A percentile compares a stretch with the other conserved stretches of the same genome.
phyloP scores from a whole-genome alignment of 2,113 vertebrate genomes.

The Sinocyclocheilus maitianheensis region DNA sequence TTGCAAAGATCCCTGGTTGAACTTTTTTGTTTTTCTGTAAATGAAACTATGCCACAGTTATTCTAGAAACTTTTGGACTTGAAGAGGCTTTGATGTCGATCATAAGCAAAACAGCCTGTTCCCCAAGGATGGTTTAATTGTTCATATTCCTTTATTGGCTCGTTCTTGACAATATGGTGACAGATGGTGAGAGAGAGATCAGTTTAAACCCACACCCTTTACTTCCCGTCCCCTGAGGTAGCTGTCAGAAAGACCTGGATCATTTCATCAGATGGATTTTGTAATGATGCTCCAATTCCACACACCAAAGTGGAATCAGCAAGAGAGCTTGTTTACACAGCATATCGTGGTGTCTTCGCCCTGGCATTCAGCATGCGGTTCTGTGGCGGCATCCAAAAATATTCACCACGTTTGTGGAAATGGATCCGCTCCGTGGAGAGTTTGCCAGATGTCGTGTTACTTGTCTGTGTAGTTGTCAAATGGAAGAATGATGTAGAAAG shows the following conservation, averaged over 20 bases:
- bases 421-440: background rate
- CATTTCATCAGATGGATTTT: slow-evolving; percentile 48
- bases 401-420: slow-evolving; percentile 5
- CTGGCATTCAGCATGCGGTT: background rate
- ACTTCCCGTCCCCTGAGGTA: slow-evolving; percentile 32
- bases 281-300: slow-evolving; percentile 39
- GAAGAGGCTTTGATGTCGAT: slow-evolving; percentile 31
- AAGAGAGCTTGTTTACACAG: slow-evolving; percentile 30
- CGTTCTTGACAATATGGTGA: slow-evolving; percentile 27
- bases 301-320: slow-evolving; percentile 24
- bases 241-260: slow-evolving; percentile 42
- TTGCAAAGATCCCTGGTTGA: background rate
- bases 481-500: slow-evolving; percentile 13
- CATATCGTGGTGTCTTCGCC: slow-evolving; percentile 6
- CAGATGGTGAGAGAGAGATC: slow-evolving; percentile 50
- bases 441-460: slow-evolving; percentile 5
- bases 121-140: slow-evolving; percentile 47
- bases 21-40: background rate
- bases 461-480: slow-evolving; percentile 14
- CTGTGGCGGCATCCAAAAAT: slow-evolving; percentile 5
- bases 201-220: slow-evolving; percentile 28
- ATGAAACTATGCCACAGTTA: background rate
- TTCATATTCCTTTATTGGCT: slow-evolving; percentile 24
- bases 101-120: slow-evolving; percentile 3
- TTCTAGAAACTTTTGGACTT: slow-evolving; percentile 22